Conservation (phyloP, 2,888 invertebrate species). For the Polia nebulosa region DNA sequence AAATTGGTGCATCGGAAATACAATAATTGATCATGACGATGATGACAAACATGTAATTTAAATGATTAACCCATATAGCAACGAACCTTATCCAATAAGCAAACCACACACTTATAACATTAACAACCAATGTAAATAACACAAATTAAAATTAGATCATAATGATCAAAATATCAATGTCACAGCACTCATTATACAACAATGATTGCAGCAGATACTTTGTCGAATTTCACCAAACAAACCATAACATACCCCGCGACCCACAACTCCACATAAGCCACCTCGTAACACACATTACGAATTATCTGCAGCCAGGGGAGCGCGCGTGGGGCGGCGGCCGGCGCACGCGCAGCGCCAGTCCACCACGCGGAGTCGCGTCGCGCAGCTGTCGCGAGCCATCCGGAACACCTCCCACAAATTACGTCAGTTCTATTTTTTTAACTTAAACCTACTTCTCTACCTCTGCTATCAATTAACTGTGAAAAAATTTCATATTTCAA, state of each 20-base stretch:
- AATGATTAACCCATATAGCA: conserved; percentile 1
- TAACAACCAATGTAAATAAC: conserved; percentile 2
- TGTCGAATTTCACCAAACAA: conserved; percentile 66
- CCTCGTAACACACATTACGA: conserved; percentile 84
- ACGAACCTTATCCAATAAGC: background rate
- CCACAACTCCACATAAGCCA: conserved; percentile 82
- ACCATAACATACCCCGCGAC: conserved; percentile 75
- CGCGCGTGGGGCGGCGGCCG: conserved; percentile 73
- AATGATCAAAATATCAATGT: conserved; percentile 49
- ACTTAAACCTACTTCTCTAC: conserved; percentile 35
- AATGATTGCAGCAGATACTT: conserved; percentile 58
- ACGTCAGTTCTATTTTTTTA: conserved; percentile 69
- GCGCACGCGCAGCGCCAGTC: conserved; percentile 81
- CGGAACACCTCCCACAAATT: conserved; percentile 63
- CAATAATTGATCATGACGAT: background rate
- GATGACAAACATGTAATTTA: background rate
- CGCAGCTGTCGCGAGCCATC: conserved; percentile 80
- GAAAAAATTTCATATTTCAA: conserved; percentile 46
- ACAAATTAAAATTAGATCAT: conserved; percentile 31
- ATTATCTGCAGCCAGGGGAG: conserved; percentile 74
- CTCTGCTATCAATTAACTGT: conserved; percentile 46
- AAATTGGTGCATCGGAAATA: background rate
- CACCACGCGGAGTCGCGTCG: conserved; percentile 85
- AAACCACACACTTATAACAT: background rate
- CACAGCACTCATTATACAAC: conserved; percentile 51